These are phyloP conservation scores for Dufourea novaeangliae DNA, from an alignment of 1,140 invertebrate genomes.

Conservation along the genomic window DNA sequence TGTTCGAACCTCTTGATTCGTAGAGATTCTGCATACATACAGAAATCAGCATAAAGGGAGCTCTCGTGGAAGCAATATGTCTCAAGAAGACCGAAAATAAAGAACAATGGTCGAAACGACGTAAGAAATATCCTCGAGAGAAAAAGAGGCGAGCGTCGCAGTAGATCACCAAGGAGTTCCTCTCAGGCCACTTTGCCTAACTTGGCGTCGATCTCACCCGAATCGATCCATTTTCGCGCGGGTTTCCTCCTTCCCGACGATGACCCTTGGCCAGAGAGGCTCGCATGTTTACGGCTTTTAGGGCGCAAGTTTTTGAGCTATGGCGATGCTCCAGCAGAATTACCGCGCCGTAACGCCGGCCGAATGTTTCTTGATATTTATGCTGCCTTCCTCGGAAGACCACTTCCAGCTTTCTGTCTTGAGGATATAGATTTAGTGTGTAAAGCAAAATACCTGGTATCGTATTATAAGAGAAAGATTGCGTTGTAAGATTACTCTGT, in stretches of 20 bases:
- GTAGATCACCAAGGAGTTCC: neutral
- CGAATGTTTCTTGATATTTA: constrained; percentile 10
- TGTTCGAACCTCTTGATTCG: no score
- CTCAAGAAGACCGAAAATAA: neutral
- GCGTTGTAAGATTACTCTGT: no score
- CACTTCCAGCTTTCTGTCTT: neutral
- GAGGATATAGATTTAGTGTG: no score
- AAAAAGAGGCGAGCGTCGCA: neutral
- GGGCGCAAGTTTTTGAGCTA: constrained; percentile 14
- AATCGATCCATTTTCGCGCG: neutral
- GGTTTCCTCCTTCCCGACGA: neutral
- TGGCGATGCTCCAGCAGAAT: neutral
- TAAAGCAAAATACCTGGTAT: no score
- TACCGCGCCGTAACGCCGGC: neutral
- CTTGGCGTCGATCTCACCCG: constrained; percentile 18
- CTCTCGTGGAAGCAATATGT: neutral
- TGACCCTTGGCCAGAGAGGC: constrained; percentile 16
- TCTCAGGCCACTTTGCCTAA: constrained; percentile 6
- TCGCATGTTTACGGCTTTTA: constrained; percentile 4
- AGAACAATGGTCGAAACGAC: neutral
- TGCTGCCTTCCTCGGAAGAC: neutral
- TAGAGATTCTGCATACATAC: no score
- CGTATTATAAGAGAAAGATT: no score
- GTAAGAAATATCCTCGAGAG: constrained; percentile 7
- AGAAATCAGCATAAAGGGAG: no score